Base-by-base conservation (phyloP, 2,797 vertebrate genomes). In the Macroramphosus scolopax region DNA sequence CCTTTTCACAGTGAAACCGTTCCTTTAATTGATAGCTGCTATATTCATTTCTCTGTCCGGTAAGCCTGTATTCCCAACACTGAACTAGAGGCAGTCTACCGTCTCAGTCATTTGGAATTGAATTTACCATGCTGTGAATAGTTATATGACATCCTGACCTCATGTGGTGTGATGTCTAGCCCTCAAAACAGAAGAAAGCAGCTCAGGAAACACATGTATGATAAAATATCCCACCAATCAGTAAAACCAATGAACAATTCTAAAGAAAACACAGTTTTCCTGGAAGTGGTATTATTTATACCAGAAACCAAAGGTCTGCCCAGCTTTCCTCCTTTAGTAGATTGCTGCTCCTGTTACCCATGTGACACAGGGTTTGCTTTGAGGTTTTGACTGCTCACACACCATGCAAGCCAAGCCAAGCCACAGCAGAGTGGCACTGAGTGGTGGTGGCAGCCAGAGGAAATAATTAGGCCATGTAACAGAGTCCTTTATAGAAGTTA, bases 381-480 rank as follows among this genome's bases (percentile, higher is more conserved):
- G 53, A 68, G 45, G 54, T 40, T 73, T 45, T 45, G 6, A 49
- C 37, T 40, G 12, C 16, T 63, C 51, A 37, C 38, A 49, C 51
- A 44, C 18, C 20, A 33, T 1, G 1, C 28, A 8, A 29, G 32
- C 6, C 31, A 2, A 17, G 65, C 65, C 65, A 68, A 65, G 50
- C 80, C 72, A 25, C 68, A 65, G 25, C 14, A 20, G 42, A 55
- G 67, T 59, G 60, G 63, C 46, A 51, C 18, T 25, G 41, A 47
- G 43, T 18, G 35, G 32, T 47, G 53, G 49, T 40, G 45, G 51
- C 9, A 38, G 50, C 8, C 1, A 56, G 52, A 78, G 70, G 71
- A 77, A 77, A 77, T 52, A 54, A 69, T 77, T 66, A 77, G 17
- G 32, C 63, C 26, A 16, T 51, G 52, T 42, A 45, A 25, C 22